Base-by-base conservation (phyloP, 2,797 vertebrate genomes). In the Premnoplex brunnescens region DNA sequence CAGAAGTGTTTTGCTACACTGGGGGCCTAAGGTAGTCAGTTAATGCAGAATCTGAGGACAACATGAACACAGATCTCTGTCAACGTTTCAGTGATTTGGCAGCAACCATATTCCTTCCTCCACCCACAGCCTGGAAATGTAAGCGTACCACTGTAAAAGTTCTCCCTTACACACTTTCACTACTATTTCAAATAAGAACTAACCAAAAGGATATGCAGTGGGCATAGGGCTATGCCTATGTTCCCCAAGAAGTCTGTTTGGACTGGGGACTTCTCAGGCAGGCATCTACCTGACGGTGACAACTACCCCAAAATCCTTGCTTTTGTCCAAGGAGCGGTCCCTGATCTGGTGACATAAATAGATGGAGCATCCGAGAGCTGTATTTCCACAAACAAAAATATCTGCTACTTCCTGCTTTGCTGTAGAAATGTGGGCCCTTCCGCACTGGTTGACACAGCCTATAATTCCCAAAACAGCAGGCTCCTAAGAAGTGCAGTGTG, bases 351-450 rank as follows among this genome's bases (percentile, higher is more conserved):
- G 36, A 81, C 54, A 56, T 30, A 78, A 94, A 95, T 3, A 93
- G 74, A 59, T 8, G 23, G 58, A 84, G 71, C 73, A 71, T 34
- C 51, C 0, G 0, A 80, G 46, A 71, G 21, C 73, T 56, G 21
- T 23, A 43, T 41, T 91, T 89, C 62, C 92, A 88, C 49, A 41
- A 78, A 93, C 74, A 87, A 96, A 97, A 96, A 74, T 72, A 91
- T 86, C 82, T 58, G 36, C 43, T 37, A 23, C 74, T 96, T 96
- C 86, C 64, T 93, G 68, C 63, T 59, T 17, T 43, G 3, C 60
- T 36, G 76, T 0, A 72, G 36, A 79, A 67, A 66, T 1, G 3
- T 10, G 12, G 37, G 10, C 39, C 30, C 58, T 89, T 58, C 74
- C 1, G 0, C 2, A 1, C 12, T 9, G 36, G 36, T 63, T 58